Base-by-base conservation (phyloP, 2,888 invertebrate species). In the Andricus quercusramuli region DNA sequence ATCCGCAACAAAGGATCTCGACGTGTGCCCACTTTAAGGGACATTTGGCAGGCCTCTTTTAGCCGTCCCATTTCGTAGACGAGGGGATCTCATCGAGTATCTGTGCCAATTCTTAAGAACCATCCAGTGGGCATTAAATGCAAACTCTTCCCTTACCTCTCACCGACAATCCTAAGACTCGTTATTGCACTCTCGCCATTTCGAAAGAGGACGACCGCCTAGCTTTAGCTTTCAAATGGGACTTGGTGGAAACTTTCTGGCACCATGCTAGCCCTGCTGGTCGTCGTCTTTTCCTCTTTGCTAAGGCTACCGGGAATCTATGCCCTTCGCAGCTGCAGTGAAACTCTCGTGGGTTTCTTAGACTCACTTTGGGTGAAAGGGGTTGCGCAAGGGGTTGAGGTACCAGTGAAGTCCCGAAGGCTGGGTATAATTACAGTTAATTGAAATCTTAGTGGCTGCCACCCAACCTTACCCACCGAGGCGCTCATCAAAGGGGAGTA, bases 161-260 rank as follows among this genome's bases (percentile, higher is more conserved):
- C 15, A 66, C 70, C 78, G 78, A 80, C 79, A 77, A 80, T 77
- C 70, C 74, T 78, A 32, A 65, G 59, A 32, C 80, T 59, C 68
- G 62, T 70, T 70, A 59, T 20, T n/a, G 76, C 67, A 32, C 77
- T 62, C 79, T 77, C 78, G 82, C 78, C 80, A 82, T 80, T 80
- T 79, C 79, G 37, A 41, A 77, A 76, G 81, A 79, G 70, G 81
- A 79, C 80, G 81, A 78, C 80, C 74, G 80, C 68, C 84, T 81
- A 83, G 85, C 85, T 85, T 85, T 77, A 89, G 88, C 88, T 85
- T 86, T 85, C 85, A 88, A 91, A 91, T 90, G 90, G 89, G 89
- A 90, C 90, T 91, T 91, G 79, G 88, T 78, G 77, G 84, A 88
- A 91, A 91, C 86, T 91, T 91, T 90, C 91, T 91, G 91, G 91